Conservation (phyloP, 2,888 invertebrate genomes). For the Chymomyza caudatula region DNA sequence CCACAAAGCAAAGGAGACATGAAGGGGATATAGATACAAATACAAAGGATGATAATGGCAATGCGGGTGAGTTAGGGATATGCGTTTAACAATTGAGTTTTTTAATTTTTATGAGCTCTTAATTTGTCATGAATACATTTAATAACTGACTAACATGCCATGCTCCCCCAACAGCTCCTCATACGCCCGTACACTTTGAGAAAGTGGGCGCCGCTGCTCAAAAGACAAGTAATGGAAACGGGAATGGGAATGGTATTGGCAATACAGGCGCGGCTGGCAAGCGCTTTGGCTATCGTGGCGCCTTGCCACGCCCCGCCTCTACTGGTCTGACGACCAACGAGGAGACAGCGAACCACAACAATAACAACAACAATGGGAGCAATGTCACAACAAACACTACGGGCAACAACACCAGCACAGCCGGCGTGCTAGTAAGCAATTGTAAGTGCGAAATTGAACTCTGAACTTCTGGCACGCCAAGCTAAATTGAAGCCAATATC, state of each 20-base stretch:
- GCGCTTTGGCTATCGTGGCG: slow-evolving; percentile 88
- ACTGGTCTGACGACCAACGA: slow-evolving; percentile 79
- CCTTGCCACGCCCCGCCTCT: slow-evolving; percentile 79
- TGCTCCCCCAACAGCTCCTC: background rate
- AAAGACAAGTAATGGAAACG: slow-evolving; percentile 79
- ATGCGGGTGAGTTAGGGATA: slow-evolving; percentile 69
- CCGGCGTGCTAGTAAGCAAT: slow-evolving; percentile 64
- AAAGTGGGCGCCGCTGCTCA: slow-evolving; percentile 74
- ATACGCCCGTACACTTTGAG: slow-evolving; percentile 67
- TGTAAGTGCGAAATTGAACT: slow-evolving; percentile 56
- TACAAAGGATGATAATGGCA: slow-evolving; percentile 77
- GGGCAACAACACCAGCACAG: slow-evolving; percentile 68
- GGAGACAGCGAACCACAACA: slow-evolving; percentile 17
- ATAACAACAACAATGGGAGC: slow-evolving; percentile 75
- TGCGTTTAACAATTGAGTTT: background rate
- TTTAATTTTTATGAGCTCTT: slow-evolving; percentile 38
- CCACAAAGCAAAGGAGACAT: slow-evolving; percentile 43
- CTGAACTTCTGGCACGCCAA: background rate
- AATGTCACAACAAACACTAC: slow-evolving; percentile 81
- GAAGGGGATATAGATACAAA: slow-evolving; percentile 17
- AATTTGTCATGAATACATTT: slow-evolving; percentile 36
- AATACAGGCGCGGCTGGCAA: slow-evolving; percentile 82
- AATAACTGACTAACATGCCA: slow-evolving; percentile 37
- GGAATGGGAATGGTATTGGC: slow-evolving; percentile 78
- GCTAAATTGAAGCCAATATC: background rate